Conservation (phyloP, 2,113 vertebrate species). For the Anolis sagrei region DNA sequence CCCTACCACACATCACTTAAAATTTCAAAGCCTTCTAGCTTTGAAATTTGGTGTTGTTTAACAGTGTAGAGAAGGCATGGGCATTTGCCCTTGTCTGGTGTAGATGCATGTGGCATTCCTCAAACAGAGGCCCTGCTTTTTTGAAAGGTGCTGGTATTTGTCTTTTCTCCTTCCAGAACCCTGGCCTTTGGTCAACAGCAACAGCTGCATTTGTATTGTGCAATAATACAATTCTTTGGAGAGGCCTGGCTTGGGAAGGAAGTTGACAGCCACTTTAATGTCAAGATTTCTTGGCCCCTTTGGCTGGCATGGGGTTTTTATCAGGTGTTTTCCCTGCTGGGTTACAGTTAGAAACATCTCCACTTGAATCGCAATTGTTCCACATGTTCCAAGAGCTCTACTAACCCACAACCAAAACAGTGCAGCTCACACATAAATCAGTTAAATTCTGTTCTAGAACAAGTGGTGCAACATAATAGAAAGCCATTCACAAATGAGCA, state of each 20-base stretch:
- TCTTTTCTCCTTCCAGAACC: not conserved
- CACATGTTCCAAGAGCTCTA: not conserved
- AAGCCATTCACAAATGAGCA: not conserved
- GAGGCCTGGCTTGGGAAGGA: not conserved
- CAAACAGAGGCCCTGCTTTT: not conserved
- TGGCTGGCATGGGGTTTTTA: constrained; percentile 21
- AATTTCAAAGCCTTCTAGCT: too few relatives aligned
- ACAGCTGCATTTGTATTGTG: constrained; percentile 21
- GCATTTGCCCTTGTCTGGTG: too few relatives aligned
- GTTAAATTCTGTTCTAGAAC: not conserved
- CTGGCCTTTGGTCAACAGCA: not conserved
- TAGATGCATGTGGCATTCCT: not conserved
- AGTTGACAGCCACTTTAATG: not conserved
- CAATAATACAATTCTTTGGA: constrained; percentile 10
- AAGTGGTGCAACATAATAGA: not conserved
- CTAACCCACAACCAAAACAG: not conserved
- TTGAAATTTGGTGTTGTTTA: not conserved
- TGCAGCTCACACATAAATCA: not conserved
- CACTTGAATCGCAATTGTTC: not conserved
- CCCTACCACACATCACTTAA: too few relatives aligned
- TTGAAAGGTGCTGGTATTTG: not conserved
- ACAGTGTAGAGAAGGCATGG: not conserved
- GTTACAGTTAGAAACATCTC: constrained; percentile 12
- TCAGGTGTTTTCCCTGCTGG: constrained; percentile 31
- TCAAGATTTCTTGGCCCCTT: constrained; percentile 7